Evolutionary conservation across 2,113 vertebrate species (phyloP).

Genomic region (Oreochromis aureus): DNA sequence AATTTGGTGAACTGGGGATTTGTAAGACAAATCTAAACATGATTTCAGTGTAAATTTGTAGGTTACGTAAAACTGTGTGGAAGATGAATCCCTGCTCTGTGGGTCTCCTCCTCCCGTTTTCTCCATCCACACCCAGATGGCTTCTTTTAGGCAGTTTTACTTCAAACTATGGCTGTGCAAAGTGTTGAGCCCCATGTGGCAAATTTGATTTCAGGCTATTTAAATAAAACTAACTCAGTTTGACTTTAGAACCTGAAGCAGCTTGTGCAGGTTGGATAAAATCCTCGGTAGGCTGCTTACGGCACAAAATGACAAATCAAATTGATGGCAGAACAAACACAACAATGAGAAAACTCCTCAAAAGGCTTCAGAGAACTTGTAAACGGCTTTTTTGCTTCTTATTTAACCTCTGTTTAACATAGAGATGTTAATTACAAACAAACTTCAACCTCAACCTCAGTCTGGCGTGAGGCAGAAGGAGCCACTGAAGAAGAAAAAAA

Average conservation of each 20-base stretch:
- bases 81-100: neutral
- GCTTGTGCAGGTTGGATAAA: neutral
- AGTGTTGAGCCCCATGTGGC: neutral
- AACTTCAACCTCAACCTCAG: neutral
- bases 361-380: neutral
- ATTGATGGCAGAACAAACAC: neutral
- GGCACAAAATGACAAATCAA: neutral
- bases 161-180: neutral
- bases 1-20: neutral
- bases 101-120: neutral
- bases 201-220: neutral
- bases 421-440: neutral
- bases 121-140: neutral
- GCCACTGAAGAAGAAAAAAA: neutral
- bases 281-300: neutral
- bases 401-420: neutral
- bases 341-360: neutral
- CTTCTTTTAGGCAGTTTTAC: neutral
- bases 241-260: neutral
- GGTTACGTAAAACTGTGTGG: neutral
- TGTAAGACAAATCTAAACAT: neutral
- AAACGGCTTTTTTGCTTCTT: neutral
- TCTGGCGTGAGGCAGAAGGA: neutral
- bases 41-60: neutral
- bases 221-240: neutral